Evolutionary conservation across 64 coral and sea anemone genomes (phyloP), one percentile per base, ranked within the genome.

Genomic region (Montipora sp.): DNA sequence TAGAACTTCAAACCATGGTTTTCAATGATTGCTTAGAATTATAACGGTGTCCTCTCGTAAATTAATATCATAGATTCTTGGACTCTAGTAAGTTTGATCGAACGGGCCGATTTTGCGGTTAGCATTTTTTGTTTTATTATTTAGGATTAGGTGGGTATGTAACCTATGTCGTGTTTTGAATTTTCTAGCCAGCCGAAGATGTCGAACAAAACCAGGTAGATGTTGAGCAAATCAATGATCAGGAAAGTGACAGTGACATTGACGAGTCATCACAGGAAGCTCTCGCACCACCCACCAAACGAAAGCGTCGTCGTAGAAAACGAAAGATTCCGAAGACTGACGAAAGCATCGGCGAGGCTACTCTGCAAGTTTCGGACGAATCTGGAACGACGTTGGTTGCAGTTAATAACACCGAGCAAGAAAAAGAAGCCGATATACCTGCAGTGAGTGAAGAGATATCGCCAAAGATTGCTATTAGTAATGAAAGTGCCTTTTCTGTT

Each of bases 291-390:
- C 82, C 82, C 18, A 18, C 49, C 43, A 85, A 85, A 50, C 63
- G 65, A 85, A 69, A 71, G 24, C 82, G 82, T 14, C 80, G 80
- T 85, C 82, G 82, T 47, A 85, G 11, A 85, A 85, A 85, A 12
- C 61, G 82, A 50, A 85, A 46, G 7, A 10, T 85, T 71, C 61
- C 82, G 44, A 85, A 85, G 61, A 47, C 66, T 7, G 61, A 72
- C 82, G 82, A 51, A 72, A 18, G 46, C 8, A 18, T 46, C 19
- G 10, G 5, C 43, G 65, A 85, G 19, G 65, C 23, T 71, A 20
- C 18, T 70, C 47, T 45, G 65, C 47, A 44, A 36, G 36, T 18
- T 18, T 13, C 16, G 5, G 18, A 11, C 1, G 82, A 70, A 49
- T 49, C 82, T 3, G 65, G 2, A 71, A 3, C 51, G 2, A 5